Percentiles rank a stretch among this genome's conserved stretches.
Conservation (phyloP, 92 coral and sea anemone genomes). For the Palythoa grandiflora region DNA sequence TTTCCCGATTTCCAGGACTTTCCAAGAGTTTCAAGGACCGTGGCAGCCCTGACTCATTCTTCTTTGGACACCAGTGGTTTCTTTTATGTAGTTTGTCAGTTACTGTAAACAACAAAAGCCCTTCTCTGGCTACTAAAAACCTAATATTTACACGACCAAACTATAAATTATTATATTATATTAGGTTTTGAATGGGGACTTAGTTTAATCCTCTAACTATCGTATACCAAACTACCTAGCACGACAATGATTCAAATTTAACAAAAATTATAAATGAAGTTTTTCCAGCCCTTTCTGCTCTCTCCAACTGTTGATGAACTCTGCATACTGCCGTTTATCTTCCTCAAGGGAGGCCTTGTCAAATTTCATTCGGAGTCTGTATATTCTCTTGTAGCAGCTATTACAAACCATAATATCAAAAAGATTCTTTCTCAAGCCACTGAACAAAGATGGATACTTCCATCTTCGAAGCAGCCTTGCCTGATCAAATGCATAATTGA, state of each 20-base stretch:
- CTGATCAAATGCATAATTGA: constrained; percentile 47
- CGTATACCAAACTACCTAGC: neutral
- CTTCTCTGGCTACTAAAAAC: too few species aligned
- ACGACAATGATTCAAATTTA: neutral
- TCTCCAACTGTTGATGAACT: constrained; percentile 84
- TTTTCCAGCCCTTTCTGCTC: constrained; percentile 81
- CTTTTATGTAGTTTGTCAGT: too few species aligned
- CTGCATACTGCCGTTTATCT: constrained; percentile 73
- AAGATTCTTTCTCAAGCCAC: constrained; percentile 56
- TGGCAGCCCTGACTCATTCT: too few species aligned
- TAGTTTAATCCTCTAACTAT: neutral
- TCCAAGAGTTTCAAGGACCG: too few species aligned
- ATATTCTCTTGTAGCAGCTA: constrained; percentile 71
- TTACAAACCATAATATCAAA: constrained; percentile 63
- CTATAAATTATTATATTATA: too few species aligned
- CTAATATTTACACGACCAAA: too few species aligned
- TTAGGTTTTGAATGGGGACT: neutral
- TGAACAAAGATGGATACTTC: constrained; percentile 73
- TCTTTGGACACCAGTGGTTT: too few species aligned
- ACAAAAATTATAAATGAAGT: constrained; percentile 48
- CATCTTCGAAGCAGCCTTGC: constrained; percentile 66
- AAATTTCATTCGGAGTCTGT: constrained; percentile 72
- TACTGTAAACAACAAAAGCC: too few species aligned
- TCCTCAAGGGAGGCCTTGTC: constrained; percentile 73
- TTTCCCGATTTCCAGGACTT: too few species aligned